Conservation (phyloP, 2,888 invertebrate genomes). For the Exephanes ischioxanthus region DNA sequence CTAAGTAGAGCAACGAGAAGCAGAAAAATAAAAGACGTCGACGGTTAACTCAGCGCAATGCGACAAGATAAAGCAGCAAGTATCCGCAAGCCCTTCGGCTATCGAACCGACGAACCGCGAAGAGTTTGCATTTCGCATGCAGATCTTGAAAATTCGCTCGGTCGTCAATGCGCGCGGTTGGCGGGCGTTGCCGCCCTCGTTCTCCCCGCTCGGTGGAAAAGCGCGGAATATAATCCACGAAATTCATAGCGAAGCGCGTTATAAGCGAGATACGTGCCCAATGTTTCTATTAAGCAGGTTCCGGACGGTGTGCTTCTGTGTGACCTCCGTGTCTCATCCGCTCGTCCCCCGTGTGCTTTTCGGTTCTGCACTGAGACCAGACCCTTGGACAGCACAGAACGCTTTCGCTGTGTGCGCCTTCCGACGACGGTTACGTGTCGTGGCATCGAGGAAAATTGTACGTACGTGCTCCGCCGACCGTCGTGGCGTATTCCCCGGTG, state of each 20-base stretch:
- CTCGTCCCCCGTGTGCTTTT: constrained; percentile 14
- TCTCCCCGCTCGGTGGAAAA: background rate
- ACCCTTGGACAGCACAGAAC: constrained; percentile 19
- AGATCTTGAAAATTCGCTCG: constrained; percentile 50
- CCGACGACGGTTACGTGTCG: constrained; percentile 28
- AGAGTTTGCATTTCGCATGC: constrained; percentile 60
- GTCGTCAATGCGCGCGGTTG: constrained; percentile 28
- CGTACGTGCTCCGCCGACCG: constrained; percentile 53
- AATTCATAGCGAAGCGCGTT: constrained; percentile 62
- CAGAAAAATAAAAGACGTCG: constrained; percentile 14
- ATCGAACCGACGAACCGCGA: constrained; percentile 16
- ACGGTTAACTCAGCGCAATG: constrained; percentile 34
- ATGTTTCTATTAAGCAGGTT: constrained; percentile 63
- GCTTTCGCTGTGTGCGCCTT: constrained; percentile 16
- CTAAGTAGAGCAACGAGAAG: background rate
- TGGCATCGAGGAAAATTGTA: constrained; percentile 27
- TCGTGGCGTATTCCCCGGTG: constrained; percentile 1
- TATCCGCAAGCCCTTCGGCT: constrained; percentile 27
- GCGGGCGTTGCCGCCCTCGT: constrained; percentile 6
- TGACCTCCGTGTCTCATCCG: constrained; percentile 5
- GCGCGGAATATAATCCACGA: constrained; percentile 46
- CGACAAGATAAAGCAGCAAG: constrained; percentile 35
- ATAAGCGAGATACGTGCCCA: constrained; percentile 63
- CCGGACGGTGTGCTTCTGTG: constrained; percentile 18
- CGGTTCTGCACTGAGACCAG: constrained; percentile 29